Evolutionary conservation across 1,140 invertebrate genomes (phyloP).

Genomic region (Eriosoma lanigerum): DNA sequence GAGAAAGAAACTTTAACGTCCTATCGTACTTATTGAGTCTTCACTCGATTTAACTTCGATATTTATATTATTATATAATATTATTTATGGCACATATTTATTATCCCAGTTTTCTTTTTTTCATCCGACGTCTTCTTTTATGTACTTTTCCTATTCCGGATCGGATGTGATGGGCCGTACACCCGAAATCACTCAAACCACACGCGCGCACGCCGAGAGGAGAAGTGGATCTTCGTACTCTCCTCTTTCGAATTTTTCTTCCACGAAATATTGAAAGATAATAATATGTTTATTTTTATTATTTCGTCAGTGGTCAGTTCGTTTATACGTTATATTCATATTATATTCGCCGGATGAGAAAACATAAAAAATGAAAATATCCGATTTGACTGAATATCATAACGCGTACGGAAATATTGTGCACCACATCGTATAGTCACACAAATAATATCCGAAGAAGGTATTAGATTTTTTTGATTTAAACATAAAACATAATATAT

Average conservation of each 20-base stretch:
- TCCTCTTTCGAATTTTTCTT: neutral
- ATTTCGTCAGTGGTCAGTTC: too few species aligned
- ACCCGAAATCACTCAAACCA: constrained; percentile 1
- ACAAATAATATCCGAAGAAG: too few species aligned
- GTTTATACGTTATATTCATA: too few species aligned
- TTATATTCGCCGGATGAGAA: too few species aligned
- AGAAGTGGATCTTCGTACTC: neutral
- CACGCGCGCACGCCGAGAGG: neutral
- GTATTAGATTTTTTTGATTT: too few species aligned
- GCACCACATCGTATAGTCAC: too few species aligned
- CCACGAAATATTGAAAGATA: neutral
- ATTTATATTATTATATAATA: neutral
- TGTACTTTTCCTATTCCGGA: neutral
- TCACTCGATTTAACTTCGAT: constrained; percentile 29
- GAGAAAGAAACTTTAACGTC: neutral
- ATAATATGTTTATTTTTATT: too few species aligned
- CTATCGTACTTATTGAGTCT: neutral
- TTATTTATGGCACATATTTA: too few species aligned
- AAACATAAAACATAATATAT: too few species aligned
- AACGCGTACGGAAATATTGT: too few species aligned
- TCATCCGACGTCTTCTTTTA: neutral
- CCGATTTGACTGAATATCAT: too few species aligned
- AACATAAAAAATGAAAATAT: too few species aligned
- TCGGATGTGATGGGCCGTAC: neutral
- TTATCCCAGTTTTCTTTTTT: neutral